These are phyloP conservation scores for Clarias platycephalus DNA, from an alignment of 2,797 vertebrate species.

Conservation along the genomic window DNA sequence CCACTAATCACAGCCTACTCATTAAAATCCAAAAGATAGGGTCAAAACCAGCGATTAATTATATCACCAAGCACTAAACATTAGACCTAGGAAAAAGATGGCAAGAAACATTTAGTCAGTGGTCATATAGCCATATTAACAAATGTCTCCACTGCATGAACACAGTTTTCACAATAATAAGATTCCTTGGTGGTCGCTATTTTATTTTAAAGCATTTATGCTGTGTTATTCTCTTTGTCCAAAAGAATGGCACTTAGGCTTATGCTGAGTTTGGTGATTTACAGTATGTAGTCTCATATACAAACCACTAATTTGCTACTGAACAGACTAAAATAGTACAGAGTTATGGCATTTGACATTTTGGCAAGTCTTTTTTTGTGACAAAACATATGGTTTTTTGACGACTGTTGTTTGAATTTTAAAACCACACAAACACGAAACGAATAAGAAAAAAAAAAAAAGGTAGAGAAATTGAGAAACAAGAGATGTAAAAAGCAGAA, in stretches of 20 bases:
- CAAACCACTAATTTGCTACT: constrained; percentile 1
- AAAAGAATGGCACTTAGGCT: background rate
- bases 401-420: background rate
- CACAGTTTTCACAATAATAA: background rate
- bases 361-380: background rate
- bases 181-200: background rate
- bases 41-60: background rate
- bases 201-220: constrained; percentile 6
- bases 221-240: background rate
- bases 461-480: background rate
- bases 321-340: constrained; percentile 4
- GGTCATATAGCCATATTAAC: background rate
- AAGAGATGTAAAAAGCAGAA: constrained; percentile 3
- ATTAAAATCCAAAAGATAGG: constrained; percentile 18
- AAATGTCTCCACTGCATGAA: background rate
- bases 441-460: too few species aligned
- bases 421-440: background rate
- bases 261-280: background rate
- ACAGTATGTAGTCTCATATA: background rate
- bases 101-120: background rate
- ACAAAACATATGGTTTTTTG: background rate
- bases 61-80: background rate
- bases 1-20: constrained; percentile 3
- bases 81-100: background rate
- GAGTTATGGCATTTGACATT: background rate